Base-by-base conservation (phyloP, 2,888 invertebrate species). In the Tinea semifulvella region DNA sequence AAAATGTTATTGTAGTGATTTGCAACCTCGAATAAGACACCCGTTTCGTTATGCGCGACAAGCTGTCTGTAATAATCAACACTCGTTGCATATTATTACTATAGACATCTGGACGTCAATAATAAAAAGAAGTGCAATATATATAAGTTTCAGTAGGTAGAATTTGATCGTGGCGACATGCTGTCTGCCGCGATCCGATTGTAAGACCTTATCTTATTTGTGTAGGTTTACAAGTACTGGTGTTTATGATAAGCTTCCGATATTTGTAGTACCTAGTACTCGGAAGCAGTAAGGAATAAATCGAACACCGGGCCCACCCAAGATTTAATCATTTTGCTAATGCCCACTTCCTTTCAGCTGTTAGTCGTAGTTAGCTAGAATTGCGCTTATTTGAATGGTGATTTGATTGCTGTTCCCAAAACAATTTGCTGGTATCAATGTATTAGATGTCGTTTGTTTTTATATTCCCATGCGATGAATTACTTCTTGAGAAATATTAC, bases 221-320 rank as follows among this genome's bases (percentile, higher is more conserved):
- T 73, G 72, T 74, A 72, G 58, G 75, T 67, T 65, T 59, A 58
- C 68, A 68, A n/a, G n/a, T n/a, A n/a, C n/a, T n/a, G n/a, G n/a
- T 75, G 74, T 74, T 66, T 70, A 69, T 72, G 76, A 79, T 79
- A 79, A 79, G 75, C 72, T 79, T 74, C 74, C 71, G 71, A 36
- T 2, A 76, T 69, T 69, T 57, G 63, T 60, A 60, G 59, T 65
- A 63, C 68, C 71, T 70, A 66, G 61, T 64, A 66, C 68, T 73
- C 68, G 68, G 75, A 64, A 65, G 66, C 70, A 65, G 58, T 71
- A 69, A 50, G 68, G 73, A n/a, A n/a, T 71, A 68, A 70, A 72
- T 65, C 49, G 53, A 57, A 31, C 13, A 53, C 49, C 50, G 52
- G 52, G 68, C 65, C 75, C 74, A 75, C 76, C 74, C 70, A 68